A percentile compares a stretch with the other conserved stretches of the same genome.
Conservation (phyloP, 2,797 vertebrate genomes). For the Rhinoraja longicauda region DNA sequence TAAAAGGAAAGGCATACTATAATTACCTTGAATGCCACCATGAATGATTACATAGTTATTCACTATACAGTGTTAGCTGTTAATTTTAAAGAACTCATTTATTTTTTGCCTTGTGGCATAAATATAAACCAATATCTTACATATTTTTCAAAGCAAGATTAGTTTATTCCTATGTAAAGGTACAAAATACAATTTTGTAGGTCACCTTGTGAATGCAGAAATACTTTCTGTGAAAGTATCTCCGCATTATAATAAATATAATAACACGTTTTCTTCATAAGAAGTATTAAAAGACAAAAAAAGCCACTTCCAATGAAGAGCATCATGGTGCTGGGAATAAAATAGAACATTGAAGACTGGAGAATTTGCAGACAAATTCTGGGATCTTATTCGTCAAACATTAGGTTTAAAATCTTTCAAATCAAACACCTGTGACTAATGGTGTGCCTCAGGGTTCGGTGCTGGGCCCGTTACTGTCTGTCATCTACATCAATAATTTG, state of each 20-base stretch:
- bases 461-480: too few relatives aligned
- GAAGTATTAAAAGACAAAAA: not conserved
- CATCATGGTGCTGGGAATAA: not conserved
- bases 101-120: slow-evolving; percentile 4
- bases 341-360: not conserved
- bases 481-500: too few relatives aligned
- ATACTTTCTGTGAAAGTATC: too few relatives aligned
- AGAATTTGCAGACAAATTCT: not conserved
- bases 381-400: not conserved
- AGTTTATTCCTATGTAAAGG: not conserved
- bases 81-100: slow-evolving; percentile 22
- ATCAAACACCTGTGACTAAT: too few relatives aligned
- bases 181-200: not conserved
- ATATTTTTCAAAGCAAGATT: not conserved
- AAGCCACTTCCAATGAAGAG: not conserved
- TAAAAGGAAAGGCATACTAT: not conserved
- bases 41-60: slow-evolving; percentile 1
- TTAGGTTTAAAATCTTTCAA: not conserved
- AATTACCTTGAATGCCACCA: not conserved
- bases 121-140: not conserved
- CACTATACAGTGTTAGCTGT: not conserved
- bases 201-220: not conserved
- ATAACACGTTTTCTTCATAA: not conserved
- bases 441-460: too few relatives aligned
- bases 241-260: not conserved